These are phyloP conservation scores for Dendrolimus punctatus DNA, from an alignment of 1,140 invertebrate genomes.

Conservation along the genomic window DNA sequence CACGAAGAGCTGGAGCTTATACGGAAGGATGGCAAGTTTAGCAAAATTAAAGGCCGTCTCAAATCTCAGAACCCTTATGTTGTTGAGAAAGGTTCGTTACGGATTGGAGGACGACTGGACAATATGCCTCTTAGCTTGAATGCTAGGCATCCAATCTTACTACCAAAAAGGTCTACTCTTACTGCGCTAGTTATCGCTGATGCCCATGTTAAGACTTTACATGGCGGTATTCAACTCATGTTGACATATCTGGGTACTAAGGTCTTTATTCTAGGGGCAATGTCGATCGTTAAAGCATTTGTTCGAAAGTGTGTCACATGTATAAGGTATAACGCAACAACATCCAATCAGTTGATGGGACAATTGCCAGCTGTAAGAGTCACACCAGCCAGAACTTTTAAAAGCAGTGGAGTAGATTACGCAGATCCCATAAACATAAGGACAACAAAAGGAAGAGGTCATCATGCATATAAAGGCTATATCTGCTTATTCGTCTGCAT, in stretches of 20 bases:
- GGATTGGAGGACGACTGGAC: conserved; percentile 4
- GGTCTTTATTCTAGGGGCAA: background rate
- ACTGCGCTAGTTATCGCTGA: conserved; percentile 1
- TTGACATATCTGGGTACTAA: conserved; percentile 1
- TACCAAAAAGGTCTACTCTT: conserved; percentile 1
- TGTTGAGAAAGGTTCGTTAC: conserved; percentile 2
- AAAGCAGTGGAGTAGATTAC: conserved; percentile 1
- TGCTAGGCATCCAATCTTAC: conserved; percentile 1
- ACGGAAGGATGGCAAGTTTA: too few relatives aligned
- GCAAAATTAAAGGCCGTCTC: background rate
- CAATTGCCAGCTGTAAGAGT: conserved; percentile 2
- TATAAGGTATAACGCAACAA: background rate
- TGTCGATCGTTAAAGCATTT: background rate
- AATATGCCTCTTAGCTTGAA: background rate
- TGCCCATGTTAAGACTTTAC: conserved; percentile 6
- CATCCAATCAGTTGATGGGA: conserved; percentile 4
- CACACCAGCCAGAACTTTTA: conserved; percentile 1
- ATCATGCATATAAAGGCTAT: conserved; percentile 2
- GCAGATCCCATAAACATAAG: conserved; percentile 2
- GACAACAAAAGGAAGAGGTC: background rate
- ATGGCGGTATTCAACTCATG: conserved; percentile 6
- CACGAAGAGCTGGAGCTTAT: too few relatives aligned
- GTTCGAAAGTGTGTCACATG: background rate
- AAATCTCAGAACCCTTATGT: background rate
- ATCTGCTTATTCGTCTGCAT: conserved; percentile 7